phyloP scores from a whole-genome alignment of 1,140 invertebrate species.

The Neodiprion lecontei region DNA sequence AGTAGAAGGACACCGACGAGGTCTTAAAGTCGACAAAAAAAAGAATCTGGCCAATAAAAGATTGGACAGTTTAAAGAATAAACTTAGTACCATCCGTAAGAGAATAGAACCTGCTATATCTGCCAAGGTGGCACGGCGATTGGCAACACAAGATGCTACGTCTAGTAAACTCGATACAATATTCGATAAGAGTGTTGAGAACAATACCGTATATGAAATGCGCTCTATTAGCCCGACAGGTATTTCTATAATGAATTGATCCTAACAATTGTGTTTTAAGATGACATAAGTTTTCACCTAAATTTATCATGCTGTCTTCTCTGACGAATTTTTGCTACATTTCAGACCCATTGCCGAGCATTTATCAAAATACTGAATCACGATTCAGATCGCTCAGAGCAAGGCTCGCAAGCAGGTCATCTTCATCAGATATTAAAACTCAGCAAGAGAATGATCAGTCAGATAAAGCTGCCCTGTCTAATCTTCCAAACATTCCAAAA shows the following conservation, averaged over 20 bases:
- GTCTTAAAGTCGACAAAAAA: neutral
- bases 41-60: conserved; percentile 41
- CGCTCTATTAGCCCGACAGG: neutral
- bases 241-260: neutral
- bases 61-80: conserved; percentile 36
- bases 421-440: neutral
- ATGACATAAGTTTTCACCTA: too few species aligned
- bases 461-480: neutral
- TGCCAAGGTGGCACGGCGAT: neutral
- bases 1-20: too few species aligned
- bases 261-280: too few species aligned
- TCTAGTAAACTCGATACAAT: too few species aligned
- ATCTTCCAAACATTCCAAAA: neutral
- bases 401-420: neutral
- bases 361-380: conserved; percentile 33
- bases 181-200: neutral
- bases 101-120: neutral
- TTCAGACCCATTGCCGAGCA: conserved; percentile 11
- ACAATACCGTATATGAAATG: neutral
- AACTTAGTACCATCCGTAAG: conserved; percentile 17
- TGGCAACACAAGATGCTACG: too few species aligned
- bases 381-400: conserved; percentile 26
- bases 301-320: neutral
- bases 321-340: neutral
- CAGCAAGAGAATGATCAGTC: too few species aligned